Base-by-base conservation (phyloP, 2,888 invertebrate genomes). In the Blastobasis adustella region DNA sequence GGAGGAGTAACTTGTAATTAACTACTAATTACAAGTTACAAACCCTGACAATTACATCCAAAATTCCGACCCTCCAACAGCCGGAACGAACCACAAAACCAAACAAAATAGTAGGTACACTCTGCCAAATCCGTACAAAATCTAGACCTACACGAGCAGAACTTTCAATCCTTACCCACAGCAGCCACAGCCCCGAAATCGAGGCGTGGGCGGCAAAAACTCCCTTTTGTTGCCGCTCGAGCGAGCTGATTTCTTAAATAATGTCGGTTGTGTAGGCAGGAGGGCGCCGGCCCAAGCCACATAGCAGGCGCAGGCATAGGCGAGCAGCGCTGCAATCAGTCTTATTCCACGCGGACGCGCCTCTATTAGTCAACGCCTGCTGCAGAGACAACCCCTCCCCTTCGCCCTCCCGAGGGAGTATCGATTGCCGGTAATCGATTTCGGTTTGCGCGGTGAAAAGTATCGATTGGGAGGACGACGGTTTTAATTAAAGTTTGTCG, bases 301-400 rank as follows among this genome's bases (percentile, higher is more conserved):
- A 79, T 76, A 75, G 79, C 75, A 73, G 75, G 42, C 23, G 78
- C 84, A 81, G 80, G 84, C 84, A 82, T 82, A 81, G 83, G 78
- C 81, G 74, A 81, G 80, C 79, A 73, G 74, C 70, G 69, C 66
- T 72, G 83, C 83, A 82, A 88, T 88, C 87, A 84, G 81, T 88
- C 87, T 88, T 87, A 83, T 87, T 88, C 87, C 87, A 79, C 82
- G 85, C 83, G 84, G 88, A 86, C 88, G 86, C 82, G 81, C 76
- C 75, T 66, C 86, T 79, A 87, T 87, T 87, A 87, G 85, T 87
- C 86, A 87, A 85, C 84, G 87, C 85, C 86, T 72, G 76, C 73
- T 79, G 82, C 87, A 88, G 88, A 86, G 85, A 87, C 87, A 85
- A 78, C 76, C 72, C 74, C 73, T 77, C 77, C 74, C 74, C 78